Base-by-base conservation (phyloP, 2,797 vertebrate genomes). In the Stomatorhinus walkeri region DNA sequence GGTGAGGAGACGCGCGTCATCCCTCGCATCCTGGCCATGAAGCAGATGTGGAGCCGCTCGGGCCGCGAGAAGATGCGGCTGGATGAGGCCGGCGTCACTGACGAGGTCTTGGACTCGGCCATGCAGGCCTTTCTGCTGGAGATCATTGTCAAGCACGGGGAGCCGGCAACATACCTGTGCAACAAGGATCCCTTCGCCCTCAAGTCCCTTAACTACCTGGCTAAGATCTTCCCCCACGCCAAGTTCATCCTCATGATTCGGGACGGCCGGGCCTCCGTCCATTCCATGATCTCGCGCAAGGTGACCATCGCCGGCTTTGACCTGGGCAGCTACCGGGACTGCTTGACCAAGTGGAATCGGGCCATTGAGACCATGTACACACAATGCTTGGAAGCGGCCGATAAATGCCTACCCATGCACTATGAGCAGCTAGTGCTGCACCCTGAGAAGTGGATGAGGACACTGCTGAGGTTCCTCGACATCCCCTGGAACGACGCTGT, bases 121-220 rank as follows among this genome's bases (percentile, higher is more conserved):
- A 99, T 99, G 98, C 97, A 97, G 93, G 98, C 98, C 0, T 99
- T 99, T 89, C 92, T 99, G 40, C 89, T 99, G 92, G 98, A 99
- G 93, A 97, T 99, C 89, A 99, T 99, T 0, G 98, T 98, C 87
- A 99, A 98, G 87, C 98, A 99, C 0, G 98, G 98, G 0, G 98
- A 99, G 90, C 98, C 97, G 0, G 98, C 98, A 4, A 96, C 96
- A 0, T 99, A 97, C 89, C 93, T 99, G 90, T 99, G 98, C 92
- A 99, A 99, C 95, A 99, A 99, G 94, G 98, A 99, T 91, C 98
- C 98, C 0, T 99, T 99, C 85, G 97, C 98, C 72, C 94, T 99
- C 19, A 99, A 99, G 93, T 99, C 98, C 51, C 94, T 99, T 1
- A 96, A 97, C 79, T 99, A 99, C 89, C 96, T 99, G n/a, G 97